phyloP scores from a whole-genome alignment of 2,888 invertebrate species.

The Drosophila subsilvestris region DNA sequence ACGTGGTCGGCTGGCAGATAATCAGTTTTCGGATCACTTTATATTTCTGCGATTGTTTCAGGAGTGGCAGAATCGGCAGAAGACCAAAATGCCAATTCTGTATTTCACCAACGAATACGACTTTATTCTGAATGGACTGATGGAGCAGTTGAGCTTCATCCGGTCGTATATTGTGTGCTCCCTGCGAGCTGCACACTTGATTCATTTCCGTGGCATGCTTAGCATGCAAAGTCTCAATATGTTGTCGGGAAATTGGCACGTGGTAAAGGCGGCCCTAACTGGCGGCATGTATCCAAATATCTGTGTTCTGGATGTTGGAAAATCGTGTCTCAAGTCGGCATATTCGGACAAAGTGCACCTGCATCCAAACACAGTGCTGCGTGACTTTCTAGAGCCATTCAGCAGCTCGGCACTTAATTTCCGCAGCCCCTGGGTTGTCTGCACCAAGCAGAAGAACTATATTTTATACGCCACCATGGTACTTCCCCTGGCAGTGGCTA shows the following conservation, averaged over 20 bases:
- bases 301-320: slow-evolving; percentile 47
- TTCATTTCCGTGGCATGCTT: slow-evolving; percentile 54
- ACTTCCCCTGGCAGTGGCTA: slow-evolving; percentile 53
- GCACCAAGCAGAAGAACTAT: slow-evolving; percentile 84
- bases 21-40: slow-evolving; percentile 95
- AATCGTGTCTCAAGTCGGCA: slow-evolving; percentile 40
- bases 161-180: slow-evolving; percentile 49
- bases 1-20: slow-evolving; percentile 87
- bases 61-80: slow-evolving; percentile 54
- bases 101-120: slow-evolving; percentile 62
- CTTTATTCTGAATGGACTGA: slow-evolving; percentile 60
- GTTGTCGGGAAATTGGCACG: slow-evolving; percentile 51
- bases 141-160: slow-evolving; percentile 56
- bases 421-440: slow-evolving; percentile 57
- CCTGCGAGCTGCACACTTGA: slow-evolving; percentile 37
- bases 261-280: slow-evolving; percentile 92
- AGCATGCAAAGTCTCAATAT: slow-evolving; percentile 40
- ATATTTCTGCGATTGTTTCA: slow-evolving; percentile 88
- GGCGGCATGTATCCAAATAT: slow-evolving; percentile 92
- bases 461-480: slow-evolving; percentile 56
- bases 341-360: slow-evolving; percentile 35
- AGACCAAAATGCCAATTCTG: slow-evolving; percentile 15
- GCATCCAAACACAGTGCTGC: slow-evolving; percentile 52
- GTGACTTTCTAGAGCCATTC: slow-evolving; percentile 48
- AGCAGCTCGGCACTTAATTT: slow-evolving; percentile 21